Evolutionary conservation across 2,797 vertebrate species (phyloP), one percentile per base, ranked within the genome.

Genomic region (Spizella passerina): DNA sequence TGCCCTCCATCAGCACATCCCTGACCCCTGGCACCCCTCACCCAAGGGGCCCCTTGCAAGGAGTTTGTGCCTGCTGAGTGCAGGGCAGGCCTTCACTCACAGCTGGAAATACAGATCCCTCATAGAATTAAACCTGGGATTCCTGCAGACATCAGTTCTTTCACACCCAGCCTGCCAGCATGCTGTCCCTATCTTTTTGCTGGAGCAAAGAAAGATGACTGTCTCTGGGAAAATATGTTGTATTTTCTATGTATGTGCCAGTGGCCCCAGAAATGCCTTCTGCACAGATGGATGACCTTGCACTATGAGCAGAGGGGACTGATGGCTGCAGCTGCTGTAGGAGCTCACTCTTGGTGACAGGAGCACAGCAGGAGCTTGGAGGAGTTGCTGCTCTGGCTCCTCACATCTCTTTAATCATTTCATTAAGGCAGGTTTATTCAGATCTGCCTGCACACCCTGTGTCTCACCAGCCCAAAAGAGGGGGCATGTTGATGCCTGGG

Each of bases 1-100:
- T 82, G 50, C 13, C 47, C 60, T 69, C 15, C 29, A 8, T 9
- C 82, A 86, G 72, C 76, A 60, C 11, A 32, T 8, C 55, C 34
- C 65, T 64, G 27, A 50, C 6, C 27, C 47, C 16, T 7, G 49
- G 49, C 13, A 17, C 9, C 65, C 49, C n/a, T 68, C 70, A 29
- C 24, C 71, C 53, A 3, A 0, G 1, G 50, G 23, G 3, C 21
- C 36, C 34, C 22, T 39, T 27, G n/a, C 1, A 4, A 47, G 64
- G 30, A 43, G 8, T 3, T 11, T 2, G 3, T 80, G 17, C 29
- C 34, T 26, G 1, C 55, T 46, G 53, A 43, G 79, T 30, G 72
- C 19, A 10, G 26, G 9, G 14, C 52, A 43, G 43, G 15, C 39
- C 29, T 73, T 44, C 30, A 8, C 49, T 53, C 50, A 22, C 10